A percentile compares a stretch with the other conserved stretches of the same genome.
Evolutionary conservation across 2,888 invertebrate genomes (phyloP).

Genomic region (Ornithoptera priamus): DNA sequence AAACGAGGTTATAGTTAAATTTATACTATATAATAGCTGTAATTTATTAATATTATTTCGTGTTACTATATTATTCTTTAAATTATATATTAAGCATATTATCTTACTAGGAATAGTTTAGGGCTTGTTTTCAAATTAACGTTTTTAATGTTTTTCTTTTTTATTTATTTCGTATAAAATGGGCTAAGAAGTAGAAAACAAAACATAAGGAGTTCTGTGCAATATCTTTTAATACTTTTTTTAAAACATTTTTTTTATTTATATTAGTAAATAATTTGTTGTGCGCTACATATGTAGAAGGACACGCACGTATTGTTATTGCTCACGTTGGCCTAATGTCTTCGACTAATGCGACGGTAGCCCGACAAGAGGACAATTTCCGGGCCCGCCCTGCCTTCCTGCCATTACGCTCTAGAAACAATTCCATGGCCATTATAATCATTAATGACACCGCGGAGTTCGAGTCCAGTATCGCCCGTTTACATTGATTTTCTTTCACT

Average conservation of each 20-base stretch:
- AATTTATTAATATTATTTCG: neutral
- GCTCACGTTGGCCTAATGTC: constrained; percentile 62
- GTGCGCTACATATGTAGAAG: constrained; percentile 61
- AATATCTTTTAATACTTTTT: neutral
- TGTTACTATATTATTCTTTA: neutral
- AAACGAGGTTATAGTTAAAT: neutral
- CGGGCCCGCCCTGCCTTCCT: constrained; percentile 69
- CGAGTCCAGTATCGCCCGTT: constrained; percentile 48
- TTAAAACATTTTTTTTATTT: neutral
- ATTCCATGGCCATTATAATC: constrained; percentile 69
- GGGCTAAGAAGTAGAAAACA: neutral
- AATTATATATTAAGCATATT: neutral
- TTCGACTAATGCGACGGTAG: constrained; percentile 68
- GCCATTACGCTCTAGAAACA: constrained; percentile 71
- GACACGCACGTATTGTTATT: constrained; percentile 55
- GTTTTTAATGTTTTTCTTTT: too few relatives aligned
- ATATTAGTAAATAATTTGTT: constrained; percentile 39
- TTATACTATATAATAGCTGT: neutral
- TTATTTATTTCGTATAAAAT: too few relatives aligned
- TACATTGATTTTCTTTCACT: constrained; percentile 50
- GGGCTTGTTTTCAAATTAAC: too few relatives aligned
- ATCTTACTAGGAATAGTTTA: neutral
- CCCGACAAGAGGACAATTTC: constrained; percentile 76
- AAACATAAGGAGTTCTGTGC: neutral
- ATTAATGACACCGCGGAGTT: constrained; percentile 55